A percentile compares a stretch with the other conserved stretches of the same genome.
phyloP scores from a whole-genome alignment of 2,888 invertebrate species.

The Escarpia spicata region DNA sequence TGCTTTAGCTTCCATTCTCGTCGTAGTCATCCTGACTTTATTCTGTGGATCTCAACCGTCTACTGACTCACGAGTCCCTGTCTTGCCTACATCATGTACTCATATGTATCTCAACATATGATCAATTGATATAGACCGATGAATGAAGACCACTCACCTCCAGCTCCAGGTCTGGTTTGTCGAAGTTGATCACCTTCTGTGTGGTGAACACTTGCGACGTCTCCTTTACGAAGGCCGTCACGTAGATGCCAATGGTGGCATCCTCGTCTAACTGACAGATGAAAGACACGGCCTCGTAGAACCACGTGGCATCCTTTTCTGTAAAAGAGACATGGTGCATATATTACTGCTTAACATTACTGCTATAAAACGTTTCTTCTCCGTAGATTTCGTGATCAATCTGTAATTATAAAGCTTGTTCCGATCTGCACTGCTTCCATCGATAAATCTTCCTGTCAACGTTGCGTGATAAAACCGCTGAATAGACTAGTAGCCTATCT shows the following conservation, averaged over 20 bases:
- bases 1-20: too few species aligned
- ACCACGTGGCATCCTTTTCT: slow-evolving; percentile 37
- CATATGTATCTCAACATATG: background rate
- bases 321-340: slow-evolving; percentile 23
- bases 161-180: background rate
- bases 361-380: background rate
- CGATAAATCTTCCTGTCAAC: too few species aligned
- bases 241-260: slow-evolving; percentile 47
- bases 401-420: background rate
- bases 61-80: too few species aligned
- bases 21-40: too few species aligned
- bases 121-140: background rate
- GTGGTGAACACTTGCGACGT: background rate
- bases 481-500: too few species aligned
- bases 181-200: background rate
- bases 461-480: too few species aligned
- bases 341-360: background rate
- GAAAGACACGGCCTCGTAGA: slow-evolving; percentile 44
- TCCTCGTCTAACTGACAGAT: slow-evolving; percentile 47
- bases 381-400: background rate
- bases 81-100: too few species aligned
- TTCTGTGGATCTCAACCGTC: too few species aligned
- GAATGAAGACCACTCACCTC: background rate
- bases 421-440: too few species aligned
- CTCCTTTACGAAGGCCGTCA: slow-evolving; percentile 36